Percentiles rank a stretch among this genome's conserved stretches.
Conservation (phyloP, 2,888 invertebrate genomes). For the Eupithecia abbreviata region DNA sequence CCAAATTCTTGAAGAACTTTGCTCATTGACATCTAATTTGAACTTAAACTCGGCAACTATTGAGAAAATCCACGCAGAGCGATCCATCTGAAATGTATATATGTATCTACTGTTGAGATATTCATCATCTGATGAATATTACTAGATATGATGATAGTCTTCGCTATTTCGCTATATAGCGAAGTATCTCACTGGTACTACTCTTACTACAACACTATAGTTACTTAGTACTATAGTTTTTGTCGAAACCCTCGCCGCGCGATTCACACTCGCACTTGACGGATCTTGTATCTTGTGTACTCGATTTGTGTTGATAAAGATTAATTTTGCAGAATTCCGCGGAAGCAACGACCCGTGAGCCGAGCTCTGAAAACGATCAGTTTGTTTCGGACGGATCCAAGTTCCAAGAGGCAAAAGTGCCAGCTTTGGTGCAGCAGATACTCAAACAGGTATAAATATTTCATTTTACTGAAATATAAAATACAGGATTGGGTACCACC, state of each 20-base stretch:
- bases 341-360: slow-evolving; percentile 76
- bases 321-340: slow-evolving; percentile 51
- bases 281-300: background rate
- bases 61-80: background rate
- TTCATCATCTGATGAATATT: too few species aligned
- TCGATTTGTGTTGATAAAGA: background rate
- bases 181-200: too few species aligned
- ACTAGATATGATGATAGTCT: too few species aligned
- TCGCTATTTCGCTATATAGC: too few species aligned
- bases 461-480: background rate
- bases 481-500: background rate
- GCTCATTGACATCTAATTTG: background rate
- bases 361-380: slow-evolving; percentile 77
- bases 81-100: too few species aligned
- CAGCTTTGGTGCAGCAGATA: slow-evolving; percentile 76
- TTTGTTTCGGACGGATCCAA: slow-evolving; percentile 76
- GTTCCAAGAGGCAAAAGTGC: slow-evolving; percentile 78
- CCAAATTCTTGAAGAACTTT: background rate
- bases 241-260: too few species aligned
- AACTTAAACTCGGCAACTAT: background rate
- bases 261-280: too few species aligned
- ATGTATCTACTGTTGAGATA: too few species aligned
- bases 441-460: slow-evolving; percentile 66
- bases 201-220: too few species aligned
- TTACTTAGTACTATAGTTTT: too few species aligned